Conservation (phyloP, 2,797 vertebrate genomes). For the Florisuga fusca region DNA sequence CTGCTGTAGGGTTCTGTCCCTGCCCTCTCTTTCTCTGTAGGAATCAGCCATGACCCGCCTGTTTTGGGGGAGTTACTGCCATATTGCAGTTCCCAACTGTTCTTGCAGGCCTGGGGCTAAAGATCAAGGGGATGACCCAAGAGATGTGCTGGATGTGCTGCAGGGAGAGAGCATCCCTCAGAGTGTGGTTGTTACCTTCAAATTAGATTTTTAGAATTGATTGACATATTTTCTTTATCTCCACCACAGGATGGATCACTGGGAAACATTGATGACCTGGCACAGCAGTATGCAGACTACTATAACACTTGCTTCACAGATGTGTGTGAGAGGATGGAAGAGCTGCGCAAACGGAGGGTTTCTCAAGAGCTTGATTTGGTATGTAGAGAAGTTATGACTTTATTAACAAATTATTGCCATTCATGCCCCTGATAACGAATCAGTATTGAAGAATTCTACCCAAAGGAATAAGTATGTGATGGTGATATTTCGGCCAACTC, state of each 20-base stretch:
- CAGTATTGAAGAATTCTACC: neutral
- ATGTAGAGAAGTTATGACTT: conserved; percentile 36
- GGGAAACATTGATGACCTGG: conserved; percentile 97
- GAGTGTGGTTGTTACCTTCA: neutral
- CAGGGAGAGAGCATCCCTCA: neutral
- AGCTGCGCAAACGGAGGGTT: conserved; percentile 91
- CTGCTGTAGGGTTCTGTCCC: neutral
- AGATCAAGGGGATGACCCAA: neutral
- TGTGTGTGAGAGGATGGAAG: conserved; percentile 96
- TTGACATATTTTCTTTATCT: neutral
- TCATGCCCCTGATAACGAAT: neutral
- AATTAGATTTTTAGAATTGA: neutral
- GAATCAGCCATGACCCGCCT: neutral
- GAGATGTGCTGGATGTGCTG: neutral
- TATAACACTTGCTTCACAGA: conserved; percentile 97
- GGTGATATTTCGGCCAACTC: neutral
- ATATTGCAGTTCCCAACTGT: neutral
- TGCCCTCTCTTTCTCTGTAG: neutral
- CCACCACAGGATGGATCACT: conserved; percentile 91
- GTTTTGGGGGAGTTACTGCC: neutral
- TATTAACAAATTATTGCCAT: neutral
- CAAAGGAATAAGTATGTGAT: neutral
- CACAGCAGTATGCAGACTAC: conserved; percentile 97
- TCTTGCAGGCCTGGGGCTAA: fast-evolving
- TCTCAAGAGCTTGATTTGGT: conserved; percentile 95